Conservation (phyloP, 1,140 invertebrate genomes). For the Pararge aegeria region DNA sequence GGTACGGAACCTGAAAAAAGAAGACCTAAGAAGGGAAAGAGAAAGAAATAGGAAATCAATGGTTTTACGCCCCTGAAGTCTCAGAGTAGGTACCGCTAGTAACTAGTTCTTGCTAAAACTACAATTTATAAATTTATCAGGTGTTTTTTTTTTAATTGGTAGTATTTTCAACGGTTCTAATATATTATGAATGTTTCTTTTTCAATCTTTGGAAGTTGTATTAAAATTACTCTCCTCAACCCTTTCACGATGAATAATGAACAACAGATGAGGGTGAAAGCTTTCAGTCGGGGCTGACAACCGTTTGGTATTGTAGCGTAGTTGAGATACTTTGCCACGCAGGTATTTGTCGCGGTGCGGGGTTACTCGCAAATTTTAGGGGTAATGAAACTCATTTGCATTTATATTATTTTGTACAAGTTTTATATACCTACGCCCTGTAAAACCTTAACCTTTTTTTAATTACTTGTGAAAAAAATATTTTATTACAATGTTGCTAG, state of each 20-base stretch:
- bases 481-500: too few species aligned
- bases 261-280: not conserved
- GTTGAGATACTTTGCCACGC: not conserved
- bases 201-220: not conserved
- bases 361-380: not conserved
- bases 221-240: not conserved
- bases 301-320: not conserved
- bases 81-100: too few species aligned
- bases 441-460: too few species aligned
- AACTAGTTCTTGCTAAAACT: too few species aligned
- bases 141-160: too few species aligned
- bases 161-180: too few species aligned
- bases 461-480: too few species aligned
- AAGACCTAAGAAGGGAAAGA: too few species aligned
- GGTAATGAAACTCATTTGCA: not conserved
- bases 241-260: not conserved
- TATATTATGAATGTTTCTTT: not conserved
- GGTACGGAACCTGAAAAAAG: too few species aligned
- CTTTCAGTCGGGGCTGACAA: not conserved
- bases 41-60: too few species aligned
- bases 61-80: too few species aligned
- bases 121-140: too few species aligned
- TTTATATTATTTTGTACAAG: not conserved
- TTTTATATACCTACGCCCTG: not conserved
- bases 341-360: not conserved